phyloP scores from a whole-genome alignment of 2,797 vertebrate genomes.

The Danio jaintianensis region DNA sequence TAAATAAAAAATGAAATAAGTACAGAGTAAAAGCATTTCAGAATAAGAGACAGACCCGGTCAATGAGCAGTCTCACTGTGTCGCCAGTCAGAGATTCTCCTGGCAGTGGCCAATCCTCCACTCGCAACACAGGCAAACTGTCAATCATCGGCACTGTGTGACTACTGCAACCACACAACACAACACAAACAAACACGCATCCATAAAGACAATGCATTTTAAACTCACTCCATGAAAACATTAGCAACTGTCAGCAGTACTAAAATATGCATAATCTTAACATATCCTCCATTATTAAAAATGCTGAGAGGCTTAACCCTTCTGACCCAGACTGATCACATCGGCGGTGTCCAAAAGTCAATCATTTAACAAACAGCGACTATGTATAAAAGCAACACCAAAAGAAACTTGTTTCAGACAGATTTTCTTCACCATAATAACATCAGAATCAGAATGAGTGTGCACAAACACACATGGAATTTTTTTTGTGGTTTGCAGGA shows the following conservation, averaged over 20 bases:
- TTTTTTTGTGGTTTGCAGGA: too few relatives aligned
- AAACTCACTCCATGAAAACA: constrained; percentile 7
- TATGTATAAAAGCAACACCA: not conserved
- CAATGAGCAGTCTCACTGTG: constrained; percentile 85
- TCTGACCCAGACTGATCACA: not conserved
- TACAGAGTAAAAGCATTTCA: not conserved
- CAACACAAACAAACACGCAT: constrained; percentile 46
- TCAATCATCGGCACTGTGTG: constrained; percentile 80
- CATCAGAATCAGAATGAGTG: too few relatives aligned
- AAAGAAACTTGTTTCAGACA: not conserved
- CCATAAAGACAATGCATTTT: constrained; percentile 17
- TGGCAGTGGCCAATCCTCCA: constrained; percentile 91
- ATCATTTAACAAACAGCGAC: not conserved
- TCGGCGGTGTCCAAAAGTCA: not conserved
- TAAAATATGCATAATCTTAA: not conserved
- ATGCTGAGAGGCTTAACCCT: not conserved
- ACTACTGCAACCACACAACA: constrained; percentile 73
- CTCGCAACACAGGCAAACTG: constrained; percentile 85
- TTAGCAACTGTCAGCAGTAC: constrained; percentile 11
- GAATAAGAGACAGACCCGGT: constrained; percentile 82
- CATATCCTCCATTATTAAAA: constrained; percentile 2
- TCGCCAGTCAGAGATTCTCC: constrained; percentile 87
- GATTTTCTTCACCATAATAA: not conserved
- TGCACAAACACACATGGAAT: too few relatives aligned
- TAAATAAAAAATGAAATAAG: not conserved